Base-by-base conservation (phyloP, 2,797 vertebrate genomes). In the Vespertilio murinus region DNA sequence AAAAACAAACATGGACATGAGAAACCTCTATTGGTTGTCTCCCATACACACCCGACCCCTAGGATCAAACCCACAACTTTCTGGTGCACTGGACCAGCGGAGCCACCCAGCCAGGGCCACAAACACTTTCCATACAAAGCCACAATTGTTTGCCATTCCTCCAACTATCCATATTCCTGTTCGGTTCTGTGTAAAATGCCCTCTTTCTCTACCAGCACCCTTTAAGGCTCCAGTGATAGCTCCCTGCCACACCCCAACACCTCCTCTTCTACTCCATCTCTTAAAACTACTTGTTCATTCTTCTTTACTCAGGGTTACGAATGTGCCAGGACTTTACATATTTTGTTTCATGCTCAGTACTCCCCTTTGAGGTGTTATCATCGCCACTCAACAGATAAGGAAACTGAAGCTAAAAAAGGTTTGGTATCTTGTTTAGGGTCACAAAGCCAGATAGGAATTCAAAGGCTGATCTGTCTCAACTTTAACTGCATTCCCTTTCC, bases 301-400 rank as follows among this genome's bases (percentile, higher is more conserved):
- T 70, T 88, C 49, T 91, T 81, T 78, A 91, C 78, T 93, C 80
- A 91, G 6, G 30, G 52, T 91, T 89, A 87, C 22, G 28, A 52
- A 49, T 78, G 42, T 74, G n/a, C 16, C 33, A 49, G 16, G 45
- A 54, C 33, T 69, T 90, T 77, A 88, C 3, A 56, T 77, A 88
- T 54, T 90, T 79, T 84, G 45, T 78, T 77, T 79, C 67, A 69
- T 75, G n/a, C 30, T 93, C 73, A 93, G 22, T 69, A 85, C 23
- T 84, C 14, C 11, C 33, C 56, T 94, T 83, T 65, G 47, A 93
- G 93, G 35, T 71, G 65, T 70, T 80, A 81, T 56, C 65, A 16
- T 87, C 22, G 81, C 33, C 47, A 56, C 23, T 35, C 61, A 90
- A 82, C 30, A 85, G 70, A 71, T 52, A 79, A 79, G 69, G 78